Evolutionary conservation across 2,888 invertebrate species (phyloP).

Genomic region (Bugula neritina): DNA sequence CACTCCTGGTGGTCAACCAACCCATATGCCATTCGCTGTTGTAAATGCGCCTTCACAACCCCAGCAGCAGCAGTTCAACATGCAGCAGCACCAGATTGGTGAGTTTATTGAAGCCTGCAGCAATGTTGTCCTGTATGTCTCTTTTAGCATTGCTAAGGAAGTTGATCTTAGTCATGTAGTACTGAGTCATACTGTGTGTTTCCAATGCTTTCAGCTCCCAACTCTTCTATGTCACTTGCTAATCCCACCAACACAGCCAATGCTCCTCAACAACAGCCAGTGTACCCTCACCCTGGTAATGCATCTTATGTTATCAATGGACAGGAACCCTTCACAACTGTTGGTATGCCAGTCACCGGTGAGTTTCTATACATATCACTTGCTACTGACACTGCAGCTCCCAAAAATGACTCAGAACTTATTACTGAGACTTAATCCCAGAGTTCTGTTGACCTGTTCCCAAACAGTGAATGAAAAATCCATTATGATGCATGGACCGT

Average conservation of each 20-base stretch:
- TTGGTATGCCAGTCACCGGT: conserved; percentile 25
- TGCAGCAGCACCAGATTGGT: conserved; percentile 20
- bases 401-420: too few species aligned
- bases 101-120: neutral
- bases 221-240: conserved; percentile 54
- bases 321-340: conserved; percentile 66
- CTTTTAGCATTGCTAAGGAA: too few species aligned
- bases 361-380: neutral
- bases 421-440: too few species aligned
- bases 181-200: too few species aligned
- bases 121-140: neutral
- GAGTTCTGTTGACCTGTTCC: too few species aligned
- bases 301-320: conserved; percentile 76
- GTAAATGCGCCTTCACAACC: neutral
- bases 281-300: conserved; percentile 1
- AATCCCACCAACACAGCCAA: neutral
- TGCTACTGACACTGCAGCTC: too few species aligned
- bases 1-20: neutral
- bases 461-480: too few species aligned
- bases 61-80: conserved; percentile 1
- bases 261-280: neutral
- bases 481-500: too few species aligned
- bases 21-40: conserved; percentile 7
- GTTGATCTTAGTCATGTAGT: too few species aligned
- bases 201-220: conserved; percentile 18